phyloP scores from a whole-genome alignment of 2,888 invertebrate genomes.

The Pegoplata infirma region DNA sequence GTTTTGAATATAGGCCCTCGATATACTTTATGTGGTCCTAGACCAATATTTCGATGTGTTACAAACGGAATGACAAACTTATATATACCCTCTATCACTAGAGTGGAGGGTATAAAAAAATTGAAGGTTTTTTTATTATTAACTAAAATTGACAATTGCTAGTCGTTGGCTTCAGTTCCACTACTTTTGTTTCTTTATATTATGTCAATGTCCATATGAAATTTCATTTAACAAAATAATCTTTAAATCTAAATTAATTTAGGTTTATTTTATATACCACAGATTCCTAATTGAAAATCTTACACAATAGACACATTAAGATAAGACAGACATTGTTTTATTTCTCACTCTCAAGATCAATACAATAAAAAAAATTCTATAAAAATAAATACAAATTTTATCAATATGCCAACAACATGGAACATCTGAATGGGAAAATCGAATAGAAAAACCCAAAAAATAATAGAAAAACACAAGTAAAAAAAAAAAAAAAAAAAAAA shows the following conservation, averaged over 20 bases:
- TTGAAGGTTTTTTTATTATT: too few species aligned
- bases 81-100: too few species aligned
- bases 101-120: too few species aligned
- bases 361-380: slow-evolving; percentile 22
- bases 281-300: slow-evolving; percentile 25
- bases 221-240: too few species aligned
- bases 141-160: too few species aligned
- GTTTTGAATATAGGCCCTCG: too few species aligned
- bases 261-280: slow-evolving; percentile 35
- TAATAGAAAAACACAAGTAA: background rate
- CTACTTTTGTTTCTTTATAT: too few species aligned
- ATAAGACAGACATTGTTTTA: background rate
- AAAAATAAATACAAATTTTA: background rate
- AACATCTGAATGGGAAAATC: background rate
- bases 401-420: background rate
- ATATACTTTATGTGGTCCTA: too few species aligned
- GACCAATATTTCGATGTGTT: too few species aligned
- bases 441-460: background rate
- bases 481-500: slow-evolving; percentile 1
- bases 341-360: background rate
- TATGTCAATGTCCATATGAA: too few species aligned
- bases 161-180: too few species aligned
- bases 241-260: slow-evolving; percentile 49
- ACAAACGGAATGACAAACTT: too few species aligned
- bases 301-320: slow-evolving; percentile 14